These are phyloP conservation scores for Erebia epiphron DNA, from an alignment of 2,888 invertebrate genomes.

Conservation along the genomic window DNA sequence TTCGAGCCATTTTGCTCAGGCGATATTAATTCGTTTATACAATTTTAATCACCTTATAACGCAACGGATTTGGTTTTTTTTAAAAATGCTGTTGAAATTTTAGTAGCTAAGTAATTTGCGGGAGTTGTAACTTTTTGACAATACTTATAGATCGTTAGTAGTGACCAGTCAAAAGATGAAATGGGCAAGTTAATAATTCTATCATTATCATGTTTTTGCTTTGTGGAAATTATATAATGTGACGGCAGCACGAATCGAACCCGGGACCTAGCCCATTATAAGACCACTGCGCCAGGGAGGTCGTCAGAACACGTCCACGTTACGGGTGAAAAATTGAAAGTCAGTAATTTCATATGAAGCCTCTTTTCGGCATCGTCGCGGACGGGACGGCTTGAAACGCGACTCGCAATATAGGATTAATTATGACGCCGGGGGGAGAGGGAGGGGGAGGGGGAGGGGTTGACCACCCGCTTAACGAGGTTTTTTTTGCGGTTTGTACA, in stretches of 20 bases:
- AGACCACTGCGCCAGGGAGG: not conserved
- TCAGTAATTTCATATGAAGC: constrained; percentile 24
- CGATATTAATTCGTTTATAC: no score
- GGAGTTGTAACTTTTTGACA: no score
- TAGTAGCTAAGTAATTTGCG: no score
- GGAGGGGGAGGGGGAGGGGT: not conserved
- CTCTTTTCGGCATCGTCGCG: constrained; percentile 26
- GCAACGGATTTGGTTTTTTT: no score
- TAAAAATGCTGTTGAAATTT: no score
- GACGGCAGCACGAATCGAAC: no score
- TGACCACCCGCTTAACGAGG: not conserved
- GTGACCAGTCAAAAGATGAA: no score
- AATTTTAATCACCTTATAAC: no score
- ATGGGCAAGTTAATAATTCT: not conserved
- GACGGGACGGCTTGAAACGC: constrained; percentile 20
- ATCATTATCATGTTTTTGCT: not conserved
- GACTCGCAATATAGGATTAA: constrained; percentile 29
- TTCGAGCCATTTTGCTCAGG: not conserved
- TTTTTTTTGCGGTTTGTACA: not conserved
- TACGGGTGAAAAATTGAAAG: not conserved
- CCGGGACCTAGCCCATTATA: no score
- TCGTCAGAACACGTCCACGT: not conserved
- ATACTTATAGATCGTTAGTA: no score
- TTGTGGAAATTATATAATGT: not conserved
- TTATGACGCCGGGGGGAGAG: constrained; percentile 5